Base-by-base conservation (phyloP, 2,888 invertebrate species). In the Amphipoea oculea region DNA sequence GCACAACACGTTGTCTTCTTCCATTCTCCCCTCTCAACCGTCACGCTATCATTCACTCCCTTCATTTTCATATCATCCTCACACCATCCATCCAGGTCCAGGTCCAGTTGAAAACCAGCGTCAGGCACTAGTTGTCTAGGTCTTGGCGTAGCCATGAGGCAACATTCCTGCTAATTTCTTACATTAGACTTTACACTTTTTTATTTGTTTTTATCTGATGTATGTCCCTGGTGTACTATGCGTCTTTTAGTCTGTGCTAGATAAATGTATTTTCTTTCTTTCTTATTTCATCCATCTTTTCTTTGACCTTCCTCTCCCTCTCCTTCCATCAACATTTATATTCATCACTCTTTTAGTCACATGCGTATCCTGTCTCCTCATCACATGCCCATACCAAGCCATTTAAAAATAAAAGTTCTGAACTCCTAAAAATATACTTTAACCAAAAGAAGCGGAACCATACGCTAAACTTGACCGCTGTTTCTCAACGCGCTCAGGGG, bases 401-500 rank as follows among this genome's bases (percentile, higher is more conserved):
- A 29, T 36, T 29, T 36, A 1, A 36, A 36, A 36, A 63, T 36
- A 36, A 36, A 36, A 17, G 17, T 6, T 17, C 17, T 0, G 7
- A 29, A 17, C 14, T 65, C 23, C 40, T 5, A 14, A 75, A 57
- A 67, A 72, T 48, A 45, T 0, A 42, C 3, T 54, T 73, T 23
- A 20, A 4, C 40, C 29, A 71, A 84, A 81, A 79, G 23, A 63
- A 65, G 48, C 88, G 82, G 86, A 85, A 88, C 88, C 88, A 80
- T 29, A 1, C n/a, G 4, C 12, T 23, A 2, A 68, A 23, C 63
- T 81, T 78, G 77, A 73, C 72, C 65, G 85, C 54, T 73, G 76
- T 85, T 85, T 82, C 87, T 85, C 82, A 84, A 80, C 71, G 29
- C 71, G 57, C 77, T 77, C 65, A 71, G 94, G 94, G 94, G 94